phyloP scores from a whole-genome alignment of 2,888 invertebrate genomes.

The Cosmorhoe ocellata region DNA sequence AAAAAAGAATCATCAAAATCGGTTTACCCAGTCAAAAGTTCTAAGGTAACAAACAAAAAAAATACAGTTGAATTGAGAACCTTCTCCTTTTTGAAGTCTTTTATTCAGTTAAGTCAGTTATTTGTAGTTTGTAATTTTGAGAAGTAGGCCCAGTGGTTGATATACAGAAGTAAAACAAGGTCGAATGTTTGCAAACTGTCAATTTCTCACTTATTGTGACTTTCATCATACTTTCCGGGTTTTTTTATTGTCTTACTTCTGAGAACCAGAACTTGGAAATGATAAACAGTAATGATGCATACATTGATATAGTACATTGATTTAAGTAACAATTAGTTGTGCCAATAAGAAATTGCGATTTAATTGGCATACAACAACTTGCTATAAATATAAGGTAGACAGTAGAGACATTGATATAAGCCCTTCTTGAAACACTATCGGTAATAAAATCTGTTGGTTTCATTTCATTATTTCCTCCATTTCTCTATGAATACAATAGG shows the following conservation, averaged over 20 bases:
- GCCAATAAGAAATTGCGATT: not conserved
- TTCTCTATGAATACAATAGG: no score
- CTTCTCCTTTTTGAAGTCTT: no score
- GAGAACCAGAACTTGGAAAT: slow-evolving; percentile 8
- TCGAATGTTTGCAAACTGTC: not conserved
- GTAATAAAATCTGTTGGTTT: not conserved
- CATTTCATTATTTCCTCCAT: no score
- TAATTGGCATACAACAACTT: slow-evolving; percentile 3
- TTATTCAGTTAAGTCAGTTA: no score
- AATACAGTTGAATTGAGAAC: no score
- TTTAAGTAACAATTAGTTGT: not conserved
- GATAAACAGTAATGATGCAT: not conserved
- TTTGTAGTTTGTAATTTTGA: not conserved
- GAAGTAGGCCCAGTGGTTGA: not conserved
- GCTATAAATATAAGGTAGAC: not conserved
- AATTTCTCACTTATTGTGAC: not conserved
- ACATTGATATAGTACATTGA: slow-evolving; percentile 11
- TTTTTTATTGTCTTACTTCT: slow-evolving; percentile 15
- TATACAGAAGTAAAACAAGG: slow-evolving; percentile 11
- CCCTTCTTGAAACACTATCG: not conserved
- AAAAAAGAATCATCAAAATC: no score
- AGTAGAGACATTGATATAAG: slow-evolving; percentile 19
- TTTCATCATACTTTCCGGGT: not conserved
- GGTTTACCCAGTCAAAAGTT: no score
- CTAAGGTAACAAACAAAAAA: no score